These are phyloP conservation scores for Thymallus thymallus DNA, from an alignment of 2,113 vertebrate genomes.

Conservation along the genomic window DNA sequence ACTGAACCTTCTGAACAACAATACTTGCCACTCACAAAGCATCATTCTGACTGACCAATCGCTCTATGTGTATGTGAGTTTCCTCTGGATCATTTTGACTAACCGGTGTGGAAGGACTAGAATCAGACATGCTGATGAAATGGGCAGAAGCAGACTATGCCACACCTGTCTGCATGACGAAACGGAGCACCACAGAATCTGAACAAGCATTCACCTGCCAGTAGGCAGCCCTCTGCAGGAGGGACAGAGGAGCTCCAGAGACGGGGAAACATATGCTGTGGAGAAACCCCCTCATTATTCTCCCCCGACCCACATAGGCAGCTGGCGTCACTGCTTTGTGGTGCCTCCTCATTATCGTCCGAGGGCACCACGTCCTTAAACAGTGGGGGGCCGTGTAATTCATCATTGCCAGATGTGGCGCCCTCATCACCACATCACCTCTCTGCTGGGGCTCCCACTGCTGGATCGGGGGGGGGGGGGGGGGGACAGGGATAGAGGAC, in stretches of 20 bases:
- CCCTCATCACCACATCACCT: constrained; percentile 45
- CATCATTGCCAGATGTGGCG: constrained; percentile 60
- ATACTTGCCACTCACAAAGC: too few relatives aligned
- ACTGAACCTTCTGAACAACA: too few relatives aligned
- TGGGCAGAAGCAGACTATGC: too few relatives aligned
- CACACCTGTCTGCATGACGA: too few relatives aligned
- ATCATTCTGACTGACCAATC: too few relatives aligned
- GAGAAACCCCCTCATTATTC: constrained; percentile 58
- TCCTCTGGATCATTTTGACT: too few relatives aligned
- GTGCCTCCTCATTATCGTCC: constrained; percentile 46
- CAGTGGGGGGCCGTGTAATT: constrained; percentile 50
- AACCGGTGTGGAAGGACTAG: too few relatives aligned
- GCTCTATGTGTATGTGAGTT: too few relatives aligned
- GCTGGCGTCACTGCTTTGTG: constrained; percentile 43
- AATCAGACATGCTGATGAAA: too few relatives aligned
- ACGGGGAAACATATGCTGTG: constrained; percentile 35
- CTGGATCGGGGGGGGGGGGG: neutral
- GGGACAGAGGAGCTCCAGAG: neutral
- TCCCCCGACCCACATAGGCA: constrained; percentile 50
- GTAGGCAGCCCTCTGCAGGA: neutral
- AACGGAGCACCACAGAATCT: too few relatives aligned
- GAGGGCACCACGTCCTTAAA: constrained; percentile 45
- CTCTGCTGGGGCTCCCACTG: constrained; percentile 44
- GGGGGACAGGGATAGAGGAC: constrained; percentile 35
- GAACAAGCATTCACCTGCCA: neutral